Evolutionary conservation across 2,888 invertebrate species (phyloP).

Genomic region (Gordius sp.): DNA sequence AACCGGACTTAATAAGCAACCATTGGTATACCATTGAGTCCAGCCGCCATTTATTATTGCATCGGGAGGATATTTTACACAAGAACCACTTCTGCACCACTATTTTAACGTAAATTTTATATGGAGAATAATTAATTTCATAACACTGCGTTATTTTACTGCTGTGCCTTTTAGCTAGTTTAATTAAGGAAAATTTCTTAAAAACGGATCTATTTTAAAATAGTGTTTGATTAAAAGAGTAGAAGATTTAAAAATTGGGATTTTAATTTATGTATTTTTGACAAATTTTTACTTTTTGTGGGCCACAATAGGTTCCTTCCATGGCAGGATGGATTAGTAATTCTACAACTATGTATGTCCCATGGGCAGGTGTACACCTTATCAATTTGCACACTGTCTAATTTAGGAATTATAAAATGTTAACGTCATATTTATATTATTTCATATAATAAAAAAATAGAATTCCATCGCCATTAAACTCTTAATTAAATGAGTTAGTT

Average conservation of each 20-base stretch:
- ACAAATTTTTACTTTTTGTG: not conserved
- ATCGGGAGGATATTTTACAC: not conserved
- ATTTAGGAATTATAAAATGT: no score
- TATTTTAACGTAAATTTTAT: not conserved
- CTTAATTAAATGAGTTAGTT: no score
- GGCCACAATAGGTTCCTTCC: slow-evolving; percentile 14
- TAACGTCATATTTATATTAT: no score
- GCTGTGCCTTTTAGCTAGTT: no score
- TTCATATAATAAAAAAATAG: no score
- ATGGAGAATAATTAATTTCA: not conserved
- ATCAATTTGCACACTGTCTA: slow-evolving; percentile 1
- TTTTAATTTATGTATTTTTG: not conserved
- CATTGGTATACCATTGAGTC: not conserved
- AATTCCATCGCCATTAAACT: no score
- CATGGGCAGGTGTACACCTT: not conserved
- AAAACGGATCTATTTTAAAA: no score
- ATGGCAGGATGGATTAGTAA: slow-evolving; percentile 13
- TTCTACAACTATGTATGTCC: slow-evolving; percentile 4
- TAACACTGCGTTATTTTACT: no score
- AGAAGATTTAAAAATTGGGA: no score
- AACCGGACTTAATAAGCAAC: no score
- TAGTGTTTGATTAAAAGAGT: no score
- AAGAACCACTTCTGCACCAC: not conserved
- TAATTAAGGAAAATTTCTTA: no score
- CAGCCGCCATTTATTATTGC: not conserved